A percentile compares a stretch with the other conserved stretches of the same genome.
These are phyloP conservation scores for Ambastaia sidthimunki DNA, from an alignment of 2,797 vertebrate species.

Conservation along the genomic window DNA sequence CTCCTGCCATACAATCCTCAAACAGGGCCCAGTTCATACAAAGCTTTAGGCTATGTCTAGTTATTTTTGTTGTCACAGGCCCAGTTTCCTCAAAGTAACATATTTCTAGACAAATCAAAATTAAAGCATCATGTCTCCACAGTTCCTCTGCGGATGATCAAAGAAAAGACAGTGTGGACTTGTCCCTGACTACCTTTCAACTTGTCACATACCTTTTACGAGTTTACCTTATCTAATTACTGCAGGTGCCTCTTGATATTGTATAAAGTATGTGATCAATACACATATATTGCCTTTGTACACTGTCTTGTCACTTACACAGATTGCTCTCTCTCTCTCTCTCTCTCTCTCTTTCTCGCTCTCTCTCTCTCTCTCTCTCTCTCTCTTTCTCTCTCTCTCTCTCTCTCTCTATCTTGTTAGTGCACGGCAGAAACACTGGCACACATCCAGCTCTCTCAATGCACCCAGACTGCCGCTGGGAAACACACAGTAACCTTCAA, in stretches of 20 bases:
- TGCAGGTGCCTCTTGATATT: neutral
- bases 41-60: too few species aligned
- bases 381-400: constrained; percentile 10
- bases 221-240: constrained; percentile 13
- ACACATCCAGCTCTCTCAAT: constrained; percentile 46
- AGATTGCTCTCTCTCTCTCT: neutral
- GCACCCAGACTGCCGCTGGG: constrained; percentile 37
- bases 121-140: neutral
- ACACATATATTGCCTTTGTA: constrained; percentile 49
- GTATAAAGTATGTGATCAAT: constrained; percentile 7
- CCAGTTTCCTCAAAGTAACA: too few species aligned
- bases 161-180: neutral
- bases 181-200: constrained; percentile 10
- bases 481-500: constrained; percentile 54
- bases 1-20: neutral
- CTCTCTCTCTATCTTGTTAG: constrained; percentile 15
- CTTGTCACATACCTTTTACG: neutral
- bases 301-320: constrained; percentile 8
- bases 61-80: too few species aligned
- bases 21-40: too few species aligned
- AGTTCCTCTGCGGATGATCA: neutral
- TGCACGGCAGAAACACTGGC: constrained; percentile 18
- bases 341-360: neutral
- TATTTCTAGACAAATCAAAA: neutral
- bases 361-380: constrained; percentile 9